Evolutionary conservation across 2,797 vertebrate species (phyloP).

Genomic region (Siniperca scherzeri): DNA sequence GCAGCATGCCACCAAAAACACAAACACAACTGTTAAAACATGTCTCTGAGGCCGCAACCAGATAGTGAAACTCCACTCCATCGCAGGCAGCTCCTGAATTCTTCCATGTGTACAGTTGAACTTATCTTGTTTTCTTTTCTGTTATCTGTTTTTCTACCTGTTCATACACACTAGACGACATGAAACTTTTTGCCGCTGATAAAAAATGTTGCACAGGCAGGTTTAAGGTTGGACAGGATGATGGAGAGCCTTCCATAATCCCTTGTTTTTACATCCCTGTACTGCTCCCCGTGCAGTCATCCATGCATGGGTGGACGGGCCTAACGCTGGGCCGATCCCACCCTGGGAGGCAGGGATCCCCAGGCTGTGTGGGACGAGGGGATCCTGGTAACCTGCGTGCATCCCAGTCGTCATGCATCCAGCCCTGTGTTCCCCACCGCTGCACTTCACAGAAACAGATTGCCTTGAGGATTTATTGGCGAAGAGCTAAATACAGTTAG

Average conservation of each 20-base stretch:
- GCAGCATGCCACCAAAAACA: constrained; percentile 82
- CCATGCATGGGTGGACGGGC: constrained; percentile 76
- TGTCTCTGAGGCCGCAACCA: constrained; percentile 78
- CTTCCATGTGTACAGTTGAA: constrained; percentile 43
- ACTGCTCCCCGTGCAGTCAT: constrained; percentile 77
- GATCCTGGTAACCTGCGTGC: constrained; percentile 69
- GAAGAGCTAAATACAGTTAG: constrained; percentile 69
- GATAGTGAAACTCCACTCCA: constrained; percentile 68
- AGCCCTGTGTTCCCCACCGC: constrained; percentile 63
- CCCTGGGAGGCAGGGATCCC: constrained; percentile 71
- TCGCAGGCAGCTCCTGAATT: constrained; percentile 66
- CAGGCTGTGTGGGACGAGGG: constrained; percentile 48
- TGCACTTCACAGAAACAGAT: constrained; percentile 64
- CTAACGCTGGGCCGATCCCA: constrained; percentile 52
- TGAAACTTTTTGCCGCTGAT: constrained; percentile 58
- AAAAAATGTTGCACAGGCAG: constrained; percentile 63
- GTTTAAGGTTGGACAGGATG: constrained; percentile 67
- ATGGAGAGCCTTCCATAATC: constrained; percentile 73
- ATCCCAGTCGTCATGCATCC: constrained; percentile 51
- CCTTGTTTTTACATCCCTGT: constrained; percentile 74
- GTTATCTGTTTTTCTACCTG: constrained; percentile 64
- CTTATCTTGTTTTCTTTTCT: constrained; percentile 60
- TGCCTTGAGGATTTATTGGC: constrained; percentile 63
- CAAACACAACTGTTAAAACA: constrained; percentile 86
- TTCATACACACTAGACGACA: constrained; percentile 22